phyloP scores from a whole-genome alignment of 2,113 vertebrate species.

The Rutilus rutilus region DNA sequence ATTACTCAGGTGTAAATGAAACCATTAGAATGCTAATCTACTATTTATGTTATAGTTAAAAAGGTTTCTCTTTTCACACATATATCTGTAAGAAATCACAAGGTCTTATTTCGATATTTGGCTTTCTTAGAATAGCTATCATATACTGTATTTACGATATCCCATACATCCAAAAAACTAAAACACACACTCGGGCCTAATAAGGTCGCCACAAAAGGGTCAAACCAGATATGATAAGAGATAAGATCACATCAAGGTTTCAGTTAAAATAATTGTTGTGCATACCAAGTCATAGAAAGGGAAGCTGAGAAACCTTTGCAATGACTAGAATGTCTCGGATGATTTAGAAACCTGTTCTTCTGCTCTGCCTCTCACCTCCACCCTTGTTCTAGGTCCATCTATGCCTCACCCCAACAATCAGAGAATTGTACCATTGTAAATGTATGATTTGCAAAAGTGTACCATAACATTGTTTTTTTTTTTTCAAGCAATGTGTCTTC shows the following conservation, averaged over 20 bases:
- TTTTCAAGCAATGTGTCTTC: background rate
- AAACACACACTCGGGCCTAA: slow-evolving; percentile 1
- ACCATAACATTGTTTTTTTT: background rate
- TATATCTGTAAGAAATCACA: background rate
- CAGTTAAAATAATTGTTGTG: background rate
- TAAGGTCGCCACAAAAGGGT: background rate
- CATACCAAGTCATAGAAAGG: slow-evolving; percentile 3
- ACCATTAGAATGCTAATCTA: background rate
- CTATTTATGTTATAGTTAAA: background rate
- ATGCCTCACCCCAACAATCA: slow-evolving; percentile 6
- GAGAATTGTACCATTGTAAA: background rate
- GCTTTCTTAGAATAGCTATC: background rate
- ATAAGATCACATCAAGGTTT: slow-evolving; percentile 21
- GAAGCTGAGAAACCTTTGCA: slow-evolving; percentile 22
- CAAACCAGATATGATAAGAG: slow-evolving; percentile 3
- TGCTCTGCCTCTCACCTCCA: slow-evolving; percentile 5
- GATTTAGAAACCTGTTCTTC: slow-evolving; percentile 28
- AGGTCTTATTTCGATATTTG: background rate
- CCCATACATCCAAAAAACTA: background rate
- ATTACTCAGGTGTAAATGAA: background rate
- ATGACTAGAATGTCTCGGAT: slow-evolving; percentile 31
- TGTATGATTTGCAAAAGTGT: background rate
- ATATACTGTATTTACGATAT: too few species aligned
- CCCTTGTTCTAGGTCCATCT: slow-evolving; percentile 13
- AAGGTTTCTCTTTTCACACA: background rate